These are phyloP conservation scores for Desmophyllum pertusum DNA, from an alignment of 92 coral and sea anemone genomes.

Conservation along the genomic window DNA sequence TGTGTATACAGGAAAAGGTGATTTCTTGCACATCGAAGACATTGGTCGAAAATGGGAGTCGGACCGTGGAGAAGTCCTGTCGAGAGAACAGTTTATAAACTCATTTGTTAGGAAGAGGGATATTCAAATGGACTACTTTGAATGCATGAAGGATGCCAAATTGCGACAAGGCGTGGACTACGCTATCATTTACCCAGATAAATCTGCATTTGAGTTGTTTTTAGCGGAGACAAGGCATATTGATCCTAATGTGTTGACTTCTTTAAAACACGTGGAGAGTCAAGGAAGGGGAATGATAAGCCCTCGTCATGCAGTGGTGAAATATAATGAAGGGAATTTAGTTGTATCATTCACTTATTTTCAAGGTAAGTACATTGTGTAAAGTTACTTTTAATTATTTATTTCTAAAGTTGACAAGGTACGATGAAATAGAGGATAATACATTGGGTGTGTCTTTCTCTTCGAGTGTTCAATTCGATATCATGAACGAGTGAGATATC, in stretches of 20 bases:
- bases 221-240: not conserved
- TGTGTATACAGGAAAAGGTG: not conserved
- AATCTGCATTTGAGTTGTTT: conserved; percentile 4
- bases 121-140: conserved; percentile 32
- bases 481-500: too few species aligned
- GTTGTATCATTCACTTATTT: conserved; percentile 38
- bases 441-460: too few species aligned
- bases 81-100: conserved; percentile 17
- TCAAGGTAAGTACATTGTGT: conserved; percentile 29
- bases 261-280: not conserved
- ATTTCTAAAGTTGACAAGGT: too few species aligned
- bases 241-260: not conserved
- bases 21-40: conserved; percentile 21
- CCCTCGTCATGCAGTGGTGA: conserved; percentile 25
- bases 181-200: conserved; percentile 41
- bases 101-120: conserved; percentile 31
- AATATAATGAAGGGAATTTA: not conserved
- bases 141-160: conserved; percentile 3
- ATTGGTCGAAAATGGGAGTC: conserved; percentile 11
- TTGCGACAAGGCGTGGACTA: conserved; percentile 48
- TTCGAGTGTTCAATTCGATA: too few species aligned
- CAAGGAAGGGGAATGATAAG: not conserved
- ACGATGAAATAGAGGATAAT: too few species aligned
- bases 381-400: too few species aligned
- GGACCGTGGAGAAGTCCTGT: conserved; percentile 10